Conservation (phyloP, 1,140 invertebrate genomes). For the Andrena cerasifolii region DNA sequence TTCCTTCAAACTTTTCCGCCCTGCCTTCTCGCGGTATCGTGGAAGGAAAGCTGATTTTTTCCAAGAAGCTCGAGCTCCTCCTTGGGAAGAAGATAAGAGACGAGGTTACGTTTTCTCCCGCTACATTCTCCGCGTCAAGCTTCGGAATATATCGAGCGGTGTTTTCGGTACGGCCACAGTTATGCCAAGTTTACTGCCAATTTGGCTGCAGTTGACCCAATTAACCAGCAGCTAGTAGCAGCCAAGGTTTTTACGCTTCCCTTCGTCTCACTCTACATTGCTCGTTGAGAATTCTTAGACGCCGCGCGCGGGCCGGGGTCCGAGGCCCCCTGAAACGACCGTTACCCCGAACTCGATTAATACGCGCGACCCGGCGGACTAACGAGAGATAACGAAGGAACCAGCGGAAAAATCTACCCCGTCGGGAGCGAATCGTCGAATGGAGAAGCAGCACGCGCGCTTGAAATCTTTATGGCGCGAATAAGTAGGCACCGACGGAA, state of each 20-base stretch:
- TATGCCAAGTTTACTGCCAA: neutral
- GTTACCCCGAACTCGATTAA: constrained; percentile 5
- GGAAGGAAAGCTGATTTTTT: neutral
- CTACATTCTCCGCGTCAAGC: neutral
- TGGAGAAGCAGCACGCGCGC: neutral
- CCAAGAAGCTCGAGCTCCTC: neutral
- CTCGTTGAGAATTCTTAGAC: neutral
- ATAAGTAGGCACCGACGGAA: neutral
- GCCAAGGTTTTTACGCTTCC: neutral
- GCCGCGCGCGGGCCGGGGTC: no score
- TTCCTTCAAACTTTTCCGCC: neutral
- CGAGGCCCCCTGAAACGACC: neutral
- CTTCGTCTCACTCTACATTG: no score
- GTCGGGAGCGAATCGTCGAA: neutral
- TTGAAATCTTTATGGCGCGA: constrained; percentile 4
- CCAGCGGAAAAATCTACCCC: neutral
- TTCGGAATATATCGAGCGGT: neutral
- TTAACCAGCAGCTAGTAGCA: constrained; percentile 9
- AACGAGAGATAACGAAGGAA: neutral
- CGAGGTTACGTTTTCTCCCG: neutral
- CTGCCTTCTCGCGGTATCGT: neutral
- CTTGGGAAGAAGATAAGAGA: neutral
- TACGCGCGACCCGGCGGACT: neutral
- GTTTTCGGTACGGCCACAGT: neutral
- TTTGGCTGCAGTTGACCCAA: neutral